Evolutionary conservation across 2,888 invertebrate genomes (phyloP), one percentile per base, ranked within the genome.

Genomic region (Biston betularia): DNA sequence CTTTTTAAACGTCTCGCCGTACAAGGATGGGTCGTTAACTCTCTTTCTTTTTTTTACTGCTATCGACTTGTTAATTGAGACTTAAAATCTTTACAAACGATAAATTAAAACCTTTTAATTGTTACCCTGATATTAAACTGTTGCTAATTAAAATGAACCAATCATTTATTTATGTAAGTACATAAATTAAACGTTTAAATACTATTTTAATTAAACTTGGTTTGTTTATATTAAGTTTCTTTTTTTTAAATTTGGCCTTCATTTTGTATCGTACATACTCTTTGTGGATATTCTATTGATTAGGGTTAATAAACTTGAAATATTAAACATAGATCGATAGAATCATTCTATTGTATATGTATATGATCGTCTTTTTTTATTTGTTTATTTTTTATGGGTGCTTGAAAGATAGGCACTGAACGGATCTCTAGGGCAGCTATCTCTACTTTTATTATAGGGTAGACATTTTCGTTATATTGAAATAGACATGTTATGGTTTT

Each of bases 31-130:
- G 40, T 57, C 59, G 46, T 60, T 40, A 50, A 40, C 44, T 46
- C 33, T 53, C 44, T 34, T 59, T 68, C 34, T n/a, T 24, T 24
- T 55, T 59, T 66, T 67, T 57, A 42, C 63, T 57, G 42, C 40
- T 14, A 49, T 58, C 44, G 60, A 60, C 42, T 63, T 66, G 58
- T 71, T 69, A 69, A 69, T 67, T 69, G 59, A 69, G 74, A 71
- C 72, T 74, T 55, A 52, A 70, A 65, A 67, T 64, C 24, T 66
- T 66, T 55, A 68, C 68, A 64, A 59, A 57, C 72, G 24, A 73
- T 76, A 73, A 75, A 73, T 73, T 67, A 61, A 53, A 33, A 49
- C 56, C 48, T 70, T 73, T 73, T 73, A 71, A 69, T 72, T 68
- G 64, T 50, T 62, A 44, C 40, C 52, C 50, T 69, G 66, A 61